These are phyloP conservation scores for Lottia gigantea DNA, from an alignment of 2,888 invertebrate genomes.

Conservation along the genomic window DNA sequence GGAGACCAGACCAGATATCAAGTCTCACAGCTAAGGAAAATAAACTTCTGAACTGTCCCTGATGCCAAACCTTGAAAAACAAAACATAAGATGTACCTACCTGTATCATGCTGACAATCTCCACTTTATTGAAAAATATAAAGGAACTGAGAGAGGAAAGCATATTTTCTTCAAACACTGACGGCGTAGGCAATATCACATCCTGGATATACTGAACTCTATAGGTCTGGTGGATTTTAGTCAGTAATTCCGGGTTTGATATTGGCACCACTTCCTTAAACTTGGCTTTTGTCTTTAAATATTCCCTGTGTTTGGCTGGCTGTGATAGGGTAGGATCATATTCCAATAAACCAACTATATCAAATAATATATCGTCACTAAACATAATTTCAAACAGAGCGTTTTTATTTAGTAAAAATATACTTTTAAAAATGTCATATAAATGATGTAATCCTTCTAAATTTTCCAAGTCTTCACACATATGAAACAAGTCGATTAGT, in stretches of 20 bases:
- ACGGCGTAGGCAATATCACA: slow-evolving; percentile 97
- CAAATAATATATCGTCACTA: slow-evolving; percentile 93
- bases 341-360: slow-evolving; percentile 91
- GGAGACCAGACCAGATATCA: no score
- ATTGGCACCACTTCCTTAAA: slow-evolving; percentile 83
- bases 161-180: slow-evolving; percentile 99
- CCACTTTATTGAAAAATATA: slow-evolving; percentile 99
- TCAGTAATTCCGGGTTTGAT: slow-evolving; percentile 90
- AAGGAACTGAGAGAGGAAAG: slow-evolving; percentile 97
- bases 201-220: slow-evolving; percentile 98
- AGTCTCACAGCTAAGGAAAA: no score
- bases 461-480: slow-evolving; percentile 97
- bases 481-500: slow-evolving; percentile 92
- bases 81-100: slow-evolving; percentile 63
- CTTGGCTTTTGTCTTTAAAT: slow-evolving; percentile 88
- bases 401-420: slow-evolving; percentile 97
- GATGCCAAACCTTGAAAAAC: neutral
- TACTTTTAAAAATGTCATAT: slow-evolving; percentile 98
- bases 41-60: no score
- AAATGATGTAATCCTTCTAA: slow-evolving; percentile 88
- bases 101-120: slow-evolving; percentile 94
- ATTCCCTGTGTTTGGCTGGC: slow-evolving; percentile 85
- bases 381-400: slow-evolving; percentile 98
- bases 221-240: slow-evolving; percentile 99
- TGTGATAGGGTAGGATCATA: slow-evolving; percentile 84